phyloP scores from a whole-genome alignment of 2,888 invertebrate species.

The Apomyelois bistriatella region DNA sequence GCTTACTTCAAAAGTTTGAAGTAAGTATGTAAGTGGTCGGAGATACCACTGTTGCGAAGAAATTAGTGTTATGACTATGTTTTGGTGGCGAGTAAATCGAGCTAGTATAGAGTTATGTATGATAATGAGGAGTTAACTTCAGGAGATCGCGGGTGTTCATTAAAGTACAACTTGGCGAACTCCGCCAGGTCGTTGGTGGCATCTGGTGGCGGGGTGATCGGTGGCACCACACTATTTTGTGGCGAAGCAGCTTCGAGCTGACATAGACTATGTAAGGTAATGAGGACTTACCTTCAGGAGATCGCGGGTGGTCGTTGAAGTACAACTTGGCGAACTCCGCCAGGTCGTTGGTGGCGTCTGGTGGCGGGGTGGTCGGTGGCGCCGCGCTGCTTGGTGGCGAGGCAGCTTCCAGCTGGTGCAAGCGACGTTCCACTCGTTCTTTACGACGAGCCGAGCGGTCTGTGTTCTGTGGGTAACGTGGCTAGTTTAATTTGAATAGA shows the following conservation, averaged over 20 bases:
- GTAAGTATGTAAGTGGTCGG: too few species aligned
- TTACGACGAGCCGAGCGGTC: constrained; percentile 90
- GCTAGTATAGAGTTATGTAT: too few species aligned
- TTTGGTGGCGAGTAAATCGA: too few species aligned
- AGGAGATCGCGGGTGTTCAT: constrained; percentile 90
- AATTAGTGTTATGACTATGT: too few species aligned
- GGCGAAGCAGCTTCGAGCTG: constrained; percentile 83
- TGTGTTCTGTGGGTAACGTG: constrained; percentile 41
- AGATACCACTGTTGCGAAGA: too few species aligned
- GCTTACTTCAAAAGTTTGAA: too few species aligned
- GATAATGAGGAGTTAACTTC: too few species aligned
- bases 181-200: constrained; percentile 90
- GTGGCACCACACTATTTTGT: constrained; percentile 39
- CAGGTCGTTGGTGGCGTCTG: constrained; percentile 87
- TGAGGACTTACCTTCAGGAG: constrained; percentile 85
- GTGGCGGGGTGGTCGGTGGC: constrained; percentile 67
- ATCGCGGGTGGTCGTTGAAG: constrained; percentile 93
- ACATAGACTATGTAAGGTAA: constrained; percentile 82
- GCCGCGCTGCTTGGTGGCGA: constrained; percentile 40
- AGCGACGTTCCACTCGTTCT: constrained; percentile 90
- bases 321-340: constrained; percentile 96
- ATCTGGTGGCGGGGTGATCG: constrained; percentile 80
- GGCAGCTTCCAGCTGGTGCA: constrained; percentile 87
- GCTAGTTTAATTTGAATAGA: too few species aligned
- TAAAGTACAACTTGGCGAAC: constrained; percentile 96